Conservation (phyloP, 2,113 vertebrate species). For the Menidia beryllina region DNA sequence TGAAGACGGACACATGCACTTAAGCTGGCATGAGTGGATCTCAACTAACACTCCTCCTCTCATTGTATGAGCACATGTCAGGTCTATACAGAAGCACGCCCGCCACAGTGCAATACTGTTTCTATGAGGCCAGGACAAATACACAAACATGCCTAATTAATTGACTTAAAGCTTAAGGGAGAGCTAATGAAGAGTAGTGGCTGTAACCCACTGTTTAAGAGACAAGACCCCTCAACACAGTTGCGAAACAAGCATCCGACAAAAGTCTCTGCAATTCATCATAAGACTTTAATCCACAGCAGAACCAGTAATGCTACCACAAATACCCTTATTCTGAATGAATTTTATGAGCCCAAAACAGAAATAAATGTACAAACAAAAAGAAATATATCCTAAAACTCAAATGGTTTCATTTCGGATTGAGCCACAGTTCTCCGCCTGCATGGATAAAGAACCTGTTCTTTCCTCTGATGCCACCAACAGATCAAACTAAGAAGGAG, state of each 20-base stretch:
- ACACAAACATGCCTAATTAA: constrained; percentile 10
- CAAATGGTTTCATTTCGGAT: constrained; percentile 11
- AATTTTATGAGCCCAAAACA: constrained; percentile 28
- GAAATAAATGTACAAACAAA: constrained; percentile 13
- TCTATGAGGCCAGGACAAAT: constrained; percentile 1
- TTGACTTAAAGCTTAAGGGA: constrained; percentile 24
- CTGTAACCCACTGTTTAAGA: constrained; percentile 8
- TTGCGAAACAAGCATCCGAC: not conserved
- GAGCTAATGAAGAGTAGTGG: constrained; percentile 19
- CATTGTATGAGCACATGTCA: constrained; percentile 53
- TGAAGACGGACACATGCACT: constrained; percentile 38
- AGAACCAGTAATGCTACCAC: constrained; percentile 22
- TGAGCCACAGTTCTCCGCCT: constrained; percentile 3
- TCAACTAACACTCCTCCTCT: constrained; percentile 85
- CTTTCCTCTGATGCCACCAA: constrained; percentile 16
- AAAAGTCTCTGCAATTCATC: constrained; percentile 5
- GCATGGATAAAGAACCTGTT: constrained; percentile 15
- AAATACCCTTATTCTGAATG: constrained; percentile 32
- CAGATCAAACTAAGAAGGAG: constrained; percentile 75
- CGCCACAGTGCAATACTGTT: too few relatives aligned
- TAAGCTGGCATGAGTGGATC: constrained; percentile 72
- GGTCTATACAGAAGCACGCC: not conserved
- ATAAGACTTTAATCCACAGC: constrained; percentile 18
- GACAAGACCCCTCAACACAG: constrained; percentile 12
- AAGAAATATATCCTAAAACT: too few relatives aligned